Conservation (phyloP, 2,113 vertebrate species). For the Nycticryphes semicollaris region DNA sequence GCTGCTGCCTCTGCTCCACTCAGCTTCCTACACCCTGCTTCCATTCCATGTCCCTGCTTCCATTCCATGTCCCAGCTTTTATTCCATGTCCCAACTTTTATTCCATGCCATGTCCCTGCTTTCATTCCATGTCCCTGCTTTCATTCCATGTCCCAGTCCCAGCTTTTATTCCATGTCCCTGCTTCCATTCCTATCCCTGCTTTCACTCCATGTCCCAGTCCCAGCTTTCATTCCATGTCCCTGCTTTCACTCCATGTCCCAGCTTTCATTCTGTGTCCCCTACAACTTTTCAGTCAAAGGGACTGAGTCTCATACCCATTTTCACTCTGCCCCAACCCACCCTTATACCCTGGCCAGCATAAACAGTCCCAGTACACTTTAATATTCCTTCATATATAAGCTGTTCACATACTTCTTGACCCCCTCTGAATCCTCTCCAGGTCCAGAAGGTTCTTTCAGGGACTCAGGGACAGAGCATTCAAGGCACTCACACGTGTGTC, state of each 20-base stretch:
- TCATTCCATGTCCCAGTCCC: neutral
- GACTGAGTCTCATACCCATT: neutral
- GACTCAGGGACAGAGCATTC: neutral
- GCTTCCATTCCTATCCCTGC: no score
- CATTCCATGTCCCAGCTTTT: neutral
- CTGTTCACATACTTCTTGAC: neutral
- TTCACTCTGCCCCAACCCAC: neutral
- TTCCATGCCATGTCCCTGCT: neutral
- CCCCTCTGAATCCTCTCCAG: neutral
- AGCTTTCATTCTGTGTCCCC: neutral
- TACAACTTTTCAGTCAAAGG: neutral
- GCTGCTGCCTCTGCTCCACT: rapidly evolving
- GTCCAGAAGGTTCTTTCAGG: neutral
- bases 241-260: neutral
- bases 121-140: neutral
- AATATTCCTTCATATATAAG: neutral
- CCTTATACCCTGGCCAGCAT: neutral
- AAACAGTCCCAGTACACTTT: neutral
- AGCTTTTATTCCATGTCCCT: no score
- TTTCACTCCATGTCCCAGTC: neutral
- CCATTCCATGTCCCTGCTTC: neutral
- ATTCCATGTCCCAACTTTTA: neutral
- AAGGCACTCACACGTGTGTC: neutral
- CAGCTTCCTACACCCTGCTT: neutral
- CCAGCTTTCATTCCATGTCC: no score